Conservation (phyloP, 2,113 vertebrate species). For the Odocoileus hemionus region DNA sequence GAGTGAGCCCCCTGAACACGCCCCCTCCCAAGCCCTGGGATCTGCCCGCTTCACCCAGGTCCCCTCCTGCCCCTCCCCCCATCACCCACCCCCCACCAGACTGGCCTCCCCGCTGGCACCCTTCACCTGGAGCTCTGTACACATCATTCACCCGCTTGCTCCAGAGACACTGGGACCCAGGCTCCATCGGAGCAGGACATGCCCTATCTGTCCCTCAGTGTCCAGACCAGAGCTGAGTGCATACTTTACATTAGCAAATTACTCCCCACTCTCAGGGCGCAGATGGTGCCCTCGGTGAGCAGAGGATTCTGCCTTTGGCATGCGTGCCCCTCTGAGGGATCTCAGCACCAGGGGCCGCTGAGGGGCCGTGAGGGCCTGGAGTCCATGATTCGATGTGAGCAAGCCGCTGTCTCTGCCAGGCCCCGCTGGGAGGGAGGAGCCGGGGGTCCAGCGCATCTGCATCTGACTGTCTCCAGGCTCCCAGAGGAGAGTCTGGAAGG, state of each 20-base stretch:
- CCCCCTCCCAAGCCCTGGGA: rapidly evolving
- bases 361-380: neutral
- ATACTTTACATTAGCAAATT: rapidly evolving
- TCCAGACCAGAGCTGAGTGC: rapidly evolving
- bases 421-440: neutral
- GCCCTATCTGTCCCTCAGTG: neutral
- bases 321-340: rapidly evolving
- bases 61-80: neutral
- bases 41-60: neutral
- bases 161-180: neutral
- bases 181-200: rapidly evolving
- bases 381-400: neutral
- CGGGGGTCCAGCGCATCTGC: rapidly evolving
- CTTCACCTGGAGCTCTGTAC: neutral
- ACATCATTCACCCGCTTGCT: rapidly evolving
- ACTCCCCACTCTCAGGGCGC: neutral
- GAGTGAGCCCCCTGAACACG: no score
- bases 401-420: rapidly evolving
- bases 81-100: neutral
- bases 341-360: rapidly evolving
- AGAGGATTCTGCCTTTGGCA: neutral
- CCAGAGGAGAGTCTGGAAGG: neutral
- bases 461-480: neutral
- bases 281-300: rapidly evolving
- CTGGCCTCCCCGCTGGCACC: neutral